phyloP scores from a whole-genome alignment of 2,888 invertebrate species.

The Shargacucullia verbasci region DNA sequence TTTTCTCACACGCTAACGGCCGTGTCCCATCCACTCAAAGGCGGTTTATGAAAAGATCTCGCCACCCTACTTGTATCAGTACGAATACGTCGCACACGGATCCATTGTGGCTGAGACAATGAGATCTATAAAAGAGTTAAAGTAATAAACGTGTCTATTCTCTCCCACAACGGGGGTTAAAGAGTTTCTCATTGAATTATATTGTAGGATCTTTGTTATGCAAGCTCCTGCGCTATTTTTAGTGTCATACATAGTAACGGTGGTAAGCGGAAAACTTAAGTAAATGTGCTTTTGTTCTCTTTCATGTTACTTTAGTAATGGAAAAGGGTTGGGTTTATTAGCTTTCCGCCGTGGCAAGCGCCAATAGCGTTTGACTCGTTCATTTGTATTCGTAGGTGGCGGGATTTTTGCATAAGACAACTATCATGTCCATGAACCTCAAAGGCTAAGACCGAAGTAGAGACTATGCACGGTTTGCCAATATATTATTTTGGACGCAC shows the following conservation, averaged over 20 bases:
- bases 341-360: constrained; percentile 40
- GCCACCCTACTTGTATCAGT: constrained; percentile 56
- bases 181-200: constrained; percentile 30
- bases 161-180: constrained; percentile 22
- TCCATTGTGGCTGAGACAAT: constrained; percentile 56
- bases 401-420: constrained; percentile 34
- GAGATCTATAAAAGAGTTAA: constrained; percentile 52
- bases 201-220: constrained; percentile 34
- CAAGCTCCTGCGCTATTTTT: constrained; percentile 35
- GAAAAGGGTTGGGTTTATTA: constrained; percentile 52
- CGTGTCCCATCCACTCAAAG: constrained; percentile 67
- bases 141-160: constrained; percentile 53
- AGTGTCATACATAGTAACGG: constrained; percentile 45
- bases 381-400: constrained; percentile 43
- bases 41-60: constrained; percentile 68
- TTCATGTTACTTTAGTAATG: constrained; percentile 44
- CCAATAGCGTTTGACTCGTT: constrained; percentile 41
- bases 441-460: constrained; percentile 8
- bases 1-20: constrained; percentile 66
- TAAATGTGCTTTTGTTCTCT: constrained; percentile 38
- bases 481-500: not conserved
- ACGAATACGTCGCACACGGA: constrained; percentile 54
- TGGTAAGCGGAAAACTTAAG: constrained; percentile 37
- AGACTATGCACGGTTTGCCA: constrained; percentile 6
- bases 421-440: constrained; percentile 11